Percentiles rank a stretch among this genome's conserved stretches.
Evolutionary conservation across 2,797 vertebrate species (phyloP).

Genomic region (Leptodactylus fallax): DNA sequence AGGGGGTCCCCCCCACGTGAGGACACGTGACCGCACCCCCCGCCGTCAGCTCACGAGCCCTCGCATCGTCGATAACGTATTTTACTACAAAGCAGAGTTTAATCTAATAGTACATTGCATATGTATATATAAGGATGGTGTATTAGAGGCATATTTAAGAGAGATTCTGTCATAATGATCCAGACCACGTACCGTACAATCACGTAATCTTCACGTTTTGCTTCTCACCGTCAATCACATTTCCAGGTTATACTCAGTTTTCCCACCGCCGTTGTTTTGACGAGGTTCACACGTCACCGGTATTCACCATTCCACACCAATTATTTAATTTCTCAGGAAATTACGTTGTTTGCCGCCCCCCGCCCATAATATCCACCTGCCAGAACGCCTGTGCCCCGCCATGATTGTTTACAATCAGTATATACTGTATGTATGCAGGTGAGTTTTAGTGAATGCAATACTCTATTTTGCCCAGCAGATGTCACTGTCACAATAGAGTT

Average conservation of each 20-base stretch:
- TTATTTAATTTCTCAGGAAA: conserved; percentile 40
- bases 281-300: neutral
- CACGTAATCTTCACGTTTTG: conserved; percentile 7
- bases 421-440: too few relatives aligned
- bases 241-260: neutral
- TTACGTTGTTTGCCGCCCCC: neutral
- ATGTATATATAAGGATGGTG: conserved; percentile 82
- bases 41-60: conserved; percentile 73
- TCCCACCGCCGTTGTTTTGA: neutral
- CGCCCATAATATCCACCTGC: neutral
- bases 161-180: conserved; percentile 78
- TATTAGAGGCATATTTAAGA: conserved; percentile 81
- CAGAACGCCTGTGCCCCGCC: neutral
- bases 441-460: conserved; percentile 1
- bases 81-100: conserved; percentile 83
- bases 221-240: conserved; percentile 14
- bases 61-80: conserved; percentile 73
- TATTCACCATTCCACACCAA: neutral
- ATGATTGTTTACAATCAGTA: neutral
- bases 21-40: conserved; percentile 64
- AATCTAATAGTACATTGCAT: conserved; percentile 79
- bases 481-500: neutral
- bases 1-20: conserved; percentile 12
- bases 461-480: neutral
- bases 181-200: conserved; percentile 2